A percentile compares a stretch with the other conserved stretches of the same genome.
These are phyloP conservation scores for Stenodera caucasica DNA, from an alignment of 2,888 invertebrate genomes.

Conservation along the genomic window DNA sequence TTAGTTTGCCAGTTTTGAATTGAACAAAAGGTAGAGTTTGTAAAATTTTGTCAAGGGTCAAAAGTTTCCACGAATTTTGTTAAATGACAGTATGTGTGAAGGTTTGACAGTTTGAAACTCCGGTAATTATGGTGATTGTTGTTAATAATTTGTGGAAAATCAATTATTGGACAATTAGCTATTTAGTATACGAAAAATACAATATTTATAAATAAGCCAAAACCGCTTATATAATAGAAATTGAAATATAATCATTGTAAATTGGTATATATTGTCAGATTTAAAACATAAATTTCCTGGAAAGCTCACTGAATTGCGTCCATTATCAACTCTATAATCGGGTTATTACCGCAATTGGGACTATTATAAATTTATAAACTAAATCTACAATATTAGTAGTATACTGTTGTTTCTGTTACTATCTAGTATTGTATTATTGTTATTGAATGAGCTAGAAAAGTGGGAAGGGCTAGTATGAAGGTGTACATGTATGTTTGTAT, in stretches of 20 bases:
- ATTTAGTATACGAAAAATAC: no score
- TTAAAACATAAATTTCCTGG: conserved; percentile 32
- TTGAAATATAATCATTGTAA: conserved; percentile 20
- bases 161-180: no score
- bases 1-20: no score
- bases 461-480: neutral
- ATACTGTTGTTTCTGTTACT: neutral
- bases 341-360: conserved; percentile 36
- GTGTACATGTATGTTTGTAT: conserved; percentile 9
- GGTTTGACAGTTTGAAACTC: no score
- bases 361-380: conserved; percentile 36
- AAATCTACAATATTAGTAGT: conserved; percentile 13
- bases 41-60: no score
- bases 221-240: conserved; percentile 1
- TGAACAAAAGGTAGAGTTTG: no score
- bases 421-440: neutral
- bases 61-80: no score
- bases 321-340: conserved; percentile 36
- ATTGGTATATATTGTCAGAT: conserved; percentile 19
- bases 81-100: no score
- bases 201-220: neutral
- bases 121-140: no score
- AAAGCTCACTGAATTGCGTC: conserved; percentile 29
- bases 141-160: no score
- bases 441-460: neutral